Percentiles rank a stretch among this genome's conserved stretches.
phyloP scores from a whole-genome alignment of 2,888 invertebrate genomes.

The Bhutanitis thaidina region DNA sequence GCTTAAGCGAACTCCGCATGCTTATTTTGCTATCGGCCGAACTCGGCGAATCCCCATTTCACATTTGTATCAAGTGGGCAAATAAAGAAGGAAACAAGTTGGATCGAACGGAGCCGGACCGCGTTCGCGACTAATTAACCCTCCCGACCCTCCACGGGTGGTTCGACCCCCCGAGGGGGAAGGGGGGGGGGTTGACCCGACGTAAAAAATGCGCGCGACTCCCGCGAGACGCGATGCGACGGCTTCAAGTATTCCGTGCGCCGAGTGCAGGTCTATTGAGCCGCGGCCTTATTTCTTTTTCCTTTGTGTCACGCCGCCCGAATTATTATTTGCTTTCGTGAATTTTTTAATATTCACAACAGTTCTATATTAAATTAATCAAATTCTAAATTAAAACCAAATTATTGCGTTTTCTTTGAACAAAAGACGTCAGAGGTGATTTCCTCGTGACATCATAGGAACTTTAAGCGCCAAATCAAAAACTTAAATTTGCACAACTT shows the following conservation, averaged over 20 bases:
- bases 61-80: slow-evolving; percentile 76
- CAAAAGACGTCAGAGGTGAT: no score
- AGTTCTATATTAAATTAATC: no score
- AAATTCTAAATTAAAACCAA: no score
- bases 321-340: not conserved
- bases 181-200: slow-evolving; percentile 32
- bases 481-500: no score
- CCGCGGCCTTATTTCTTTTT: slow-evolving; percentile 17
- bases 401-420: no score
- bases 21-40: slow-evolving; percentile 31
- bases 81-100: slow-evolving; percentile 78
- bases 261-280: slow-evolving; percentile 33
- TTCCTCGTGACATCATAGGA: no score
- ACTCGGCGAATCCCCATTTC: slow-evolving; percentile 33
- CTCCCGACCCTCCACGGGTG: slow-evolving; percentile 38
- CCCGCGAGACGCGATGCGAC: slow-evolving; percentile 51
- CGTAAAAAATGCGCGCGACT: slow-evolving; percentile 67
- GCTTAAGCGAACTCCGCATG: slow-evolving; percentile 21
- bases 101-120: slow-evolving; percentile 73
- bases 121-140: slow-evolving; percentile 78
- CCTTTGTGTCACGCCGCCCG: not conserved
- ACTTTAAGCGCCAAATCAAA: no score
- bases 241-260: slow-evolving; percentile 50
- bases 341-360: no score
- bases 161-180: slow-evolving; percentile 33